phyloP scores from a whole-genome alignment of 2,888 invertebrate genomes.

The Volucella bombylans region DNA sequence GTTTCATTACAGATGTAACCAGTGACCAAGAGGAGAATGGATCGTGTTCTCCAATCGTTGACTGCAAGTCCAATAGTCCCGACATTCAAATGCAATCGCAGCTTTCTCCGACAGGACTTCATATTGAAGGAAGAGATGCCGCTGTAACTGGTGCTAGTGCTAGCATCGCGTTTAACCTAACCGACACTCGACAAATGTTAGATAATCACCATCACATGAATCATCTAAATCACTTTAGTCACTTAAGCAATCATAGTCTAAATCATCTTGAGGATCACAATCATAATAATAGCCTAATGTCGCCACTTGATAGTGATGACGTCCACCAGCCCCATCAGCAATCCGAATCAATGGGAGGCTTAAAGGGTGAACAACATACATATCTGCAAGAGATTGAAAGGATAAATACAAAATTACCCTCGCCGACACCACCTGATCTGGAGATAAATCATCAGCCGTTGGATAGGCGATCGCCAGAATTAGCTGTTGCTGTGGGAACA shows the following conservation, averaged over 20 bases:
- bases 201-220: slow-evolving; percentile 71
- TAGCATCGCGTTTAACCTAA: slow-evolving; percentile 64
- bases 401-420: slow-evolving; percentile 75
- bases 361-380: slow-evolving; percentile 75
- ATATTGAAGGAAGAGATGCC: slow-evolving; percentile 56
- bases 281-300: slow-evolving; percentile 74
- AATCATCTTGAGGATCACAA: slow-evolving; percentile 75
- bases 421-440: slow-evolving; percentile 77
- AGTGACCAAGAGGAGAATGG: slow-evolving; percentile 82
- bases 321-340: slow-evolving; percentile 53
- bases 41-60: slow-evolving; percentile 80
- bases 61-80: slow-evolving; percentile 67
- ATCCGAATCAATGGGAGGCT: slow-evolving; percentile 61
- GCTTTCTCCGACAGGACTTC: slow-evolving; percentile 56
- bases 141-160: slow-evolving; percentile 52
- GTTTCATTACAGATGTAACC: slow-evolving; percentile 78
- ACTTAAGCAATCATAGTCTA: slow-evolving; percentile 69
- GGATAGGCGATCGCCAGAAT: slow-evolving; percentile 68
- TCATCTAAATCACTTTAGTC: slow-evolving; percentile 66
- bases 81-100: slow-evolving; percentile 68
- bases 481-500: slow-evolving; percentile 30
- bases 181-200: slow-evolving; percentile 61
- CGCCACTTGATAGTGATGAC: slow-evolving; percentile 60
- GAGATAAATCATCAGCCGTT: slow-evolving; percentile 75
- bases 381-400: slow-evolving; percentile 76